Percentiles rank a stretch among this genome's conserved stretches.
Evolutionary conservation across 1,140 invertebrate genomes (phyloP).

Genomic region (Triops cancriformis): DNA sequence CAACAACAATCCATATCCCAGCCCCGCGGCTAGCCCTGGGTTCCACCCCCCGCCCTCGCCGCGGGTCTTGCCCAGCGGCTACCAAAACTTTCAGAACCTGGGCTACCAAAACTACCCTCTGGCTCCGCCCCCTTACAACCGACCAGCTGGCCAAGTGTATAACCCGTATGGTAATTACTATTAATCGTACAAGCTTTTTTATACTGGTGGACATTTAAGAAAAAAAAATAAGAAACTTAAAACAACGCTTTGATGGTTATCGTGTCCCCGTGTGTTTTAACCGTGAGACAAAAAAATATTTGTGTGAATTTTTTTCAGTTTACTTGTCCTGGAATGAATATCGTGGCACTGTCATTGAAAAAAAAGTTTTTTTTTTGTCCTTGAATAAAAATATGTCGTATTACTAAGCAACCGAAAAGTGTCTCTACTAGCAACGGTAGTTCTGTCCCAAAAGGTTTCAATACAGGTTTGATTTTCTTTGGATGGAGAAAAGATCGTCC

Average conservation of each 20-base stretch:
- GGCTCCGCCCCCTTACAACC: not conserved
- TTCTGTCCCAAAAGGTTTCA: too few relatives aligned
- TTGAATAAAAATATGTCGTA: not conserved
- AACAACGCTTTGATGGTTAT: slow-evolving; percentile 10
- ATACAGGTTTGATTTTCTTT: not conserved
- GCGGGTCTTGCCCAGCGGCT: slow-evolving; percentile 25
- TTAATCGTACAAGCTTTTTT: slow-evolving; percentile 14
- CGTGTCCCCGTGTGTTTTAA: not conserved
- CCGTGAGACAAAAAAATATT: not conserved
- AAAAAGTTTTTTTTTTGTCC: not conserved
- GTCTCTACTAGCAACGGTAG: not conserved
- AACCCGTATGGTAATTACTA: slow-evolving; percentile 10
- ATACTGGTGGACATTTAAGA: not conserved
- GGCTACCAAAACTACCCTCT: slow-evolving; percentile 15
- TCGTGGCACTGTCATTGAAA: not conserved
- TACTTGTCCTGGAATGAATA: slow-evolving; percentile 1
- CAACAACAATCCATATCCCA: slow-evolving; percentile 25
- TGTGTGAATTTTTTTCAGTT: not conserved
- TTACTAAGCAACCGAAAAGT: not conserved
- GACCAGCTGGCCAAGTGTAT: not conserved
- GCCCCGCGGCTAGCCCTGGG: slow-evolving; percentile 24
- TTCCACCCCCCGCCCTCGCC: slow-evolving; percentile 20
- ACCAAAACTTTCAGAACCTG: slow-evolving; percentile 24
- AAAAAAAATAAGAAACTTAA: not conserved
- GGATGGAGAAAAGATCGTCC: not conserved